A percentile compares a stretch with the other conserved stretches of the same genome.
Conservation (phyloP, 2,888 invertebrate species). For the Rhynchonema sp. region DNA sequence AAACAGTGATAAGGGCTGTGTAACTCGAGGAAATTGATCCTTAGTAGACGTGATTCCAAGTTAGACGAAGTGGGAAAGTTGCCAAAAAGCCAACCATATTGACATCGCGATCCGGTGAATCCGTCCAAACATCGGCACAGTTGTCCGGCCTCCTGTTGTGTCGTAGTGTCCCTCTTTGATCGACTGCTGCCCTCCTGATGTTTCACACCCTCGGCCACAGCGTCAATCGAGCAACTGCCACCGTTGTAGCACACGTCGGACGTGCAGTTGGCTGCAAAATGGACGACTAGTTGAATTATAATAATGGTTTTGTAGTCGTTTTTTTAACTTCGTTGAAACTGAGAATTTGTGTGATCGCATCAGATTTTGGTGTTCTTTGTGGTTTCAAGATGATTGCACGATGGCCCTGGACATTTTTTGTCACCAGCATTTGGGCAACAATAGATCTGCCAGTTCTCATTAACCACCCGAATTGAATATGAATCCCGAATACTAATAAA, state of each 20-base stretch:
- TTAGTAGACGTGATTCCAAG: no score
- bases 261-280: slow-evolving; percentile 31
- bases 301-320: no score
- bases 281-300: not conserved
- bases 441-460: not conserved
- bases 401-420: no score
- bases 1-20: no score
- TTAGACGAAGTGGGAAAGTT: no score
- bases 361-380: no score
- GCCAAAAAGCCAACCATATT: slow-evolving; percentile 32
- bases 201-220: slow-evolving; percentile 7
- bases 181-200: not conserved
- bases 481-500: no score
- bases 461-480: not conserved
- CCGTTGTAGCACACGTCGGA: slow-evolving; percentile 34
- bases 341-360: no score
- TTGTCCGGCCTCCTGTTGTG: slow-evolving; percentile 17
- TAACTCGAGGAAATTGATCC: no score
- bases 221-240: slow-evolving; percentile 27
- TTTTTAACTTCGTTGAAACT: no score
- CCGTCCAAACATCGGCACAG: slow-evolving; percentile 31
- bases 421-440: no score
- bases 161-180: not conserved
- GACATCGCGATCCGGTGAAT: slow-evolving; percentile 34
- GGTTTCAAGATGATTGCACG: no score